Evolutionary conservation across 2,797 vertebrate species (phyloP), one percentile per base, ranked within the genome.

Genomic region (Dendrocincla fuliginosa): DNA sequence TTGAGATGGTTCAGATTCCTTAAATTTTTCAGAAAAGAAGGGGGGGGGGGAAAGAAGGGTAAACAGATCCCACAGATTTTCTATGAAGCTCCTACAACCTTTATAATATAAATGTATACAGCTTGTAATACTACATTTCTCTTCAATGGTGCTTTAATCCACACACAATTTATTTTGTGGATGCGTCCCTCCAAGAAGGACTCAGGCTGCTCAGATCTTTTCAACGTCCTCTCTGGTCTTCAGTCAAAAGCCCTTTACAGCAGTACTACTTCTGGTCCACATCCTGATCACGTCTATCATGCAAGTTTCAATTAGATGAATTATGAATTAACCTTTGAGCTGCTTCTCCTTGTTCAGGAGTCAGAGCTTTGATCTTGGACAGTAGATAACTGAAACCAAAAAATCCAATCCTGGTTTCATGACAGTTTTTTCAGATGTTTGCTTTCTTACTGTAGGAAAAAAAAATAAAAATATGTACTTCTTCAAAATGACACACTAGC

Each of bases 311-410:
- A 75, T 41, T 70, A 56, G 49, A 70, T 80, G 32, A 94, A 77
- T 81, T 74, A 59, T n/a, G 27, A 92, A 84, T 57, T 77, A 83
- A 90, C 11, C 16, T 89, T 84, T 70, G 85, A 42, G 49, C 57
- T 93, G 41, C 28, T 91, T 84, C 44, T 75, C 33, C 25, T 64
- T 76, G 37, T 57, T 76, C 49, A 32, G 35, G 25, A 41, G 25
- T 60, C 67, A 78, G 32, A 89, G n/a, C 16, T 89, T 91, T 91
- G 57, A 84, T 63, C 37, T 68, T 33, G 2, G 15, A 47, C 33
- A 68, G 25, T 5, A 84, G 28, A 60, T 32, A 91, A 71, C 9
- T 32, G 41, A 70, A 89, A 68, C 11, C 0, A 81, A 81, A 75
- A 81, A 59, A 22, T 24, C 52, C 13, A 68, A 4, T 81, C 25